A percentile compares a stretch with the other conserved stretches of the same genome.
These are phyloP conservation scores for Bambusicola thoracicus DNA, from an alignment of 2,113 vertebrate species.

Conservation along the genomic window DNA sequence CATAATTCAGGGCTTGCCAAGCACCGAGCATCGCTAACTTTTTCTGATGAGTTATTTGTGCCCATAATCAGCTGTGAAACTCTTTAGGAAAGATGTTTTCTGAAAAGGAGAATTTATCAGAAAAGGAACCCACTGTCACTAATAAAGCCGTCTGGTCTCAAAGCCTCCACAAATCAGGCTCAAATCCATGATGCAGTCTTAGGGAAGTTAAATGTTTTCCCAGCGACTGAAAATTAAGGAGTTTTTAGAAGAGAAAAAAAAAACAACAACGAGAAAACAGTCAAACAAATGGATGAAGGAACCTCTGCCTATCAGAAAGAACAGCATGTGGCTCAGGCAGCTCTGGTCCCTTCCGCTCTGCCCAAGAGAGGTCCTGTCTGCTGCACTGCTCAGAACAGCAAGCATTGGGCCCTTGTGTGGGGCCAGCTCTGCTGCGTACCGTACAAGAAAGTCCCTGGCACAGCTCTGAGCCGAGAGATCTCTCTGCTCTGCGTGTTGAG, in stretches of 20 bases:
- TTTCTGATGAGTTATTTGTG: slow-evolving; percentile 64
- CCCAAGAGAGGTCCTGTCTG: not conserved
- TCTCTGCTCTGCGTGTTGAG: not conserved
- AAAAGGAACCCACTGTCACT: slow-evolving; percentile 8
- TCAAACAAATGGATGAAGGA: not conserved
- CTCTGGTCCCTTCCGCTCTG: not conserved
- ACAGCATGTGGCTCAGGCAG: not conserved
- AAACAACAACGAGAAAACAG: not conserved
- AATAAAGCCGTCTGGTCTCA: slow-evolving; percentile 16
- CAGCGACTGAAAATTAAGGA: not conserved
- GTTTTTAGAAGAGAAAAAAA: not conserved
- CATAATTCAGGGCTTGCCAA: slow-evolving; percentile 57
- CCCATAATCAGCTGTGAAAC: slow-evolving; percentile 54
- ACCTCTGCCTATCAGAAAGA: not conserved
- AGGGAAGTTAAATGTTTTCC: not conserved
- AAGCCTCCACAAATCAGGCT: slow-evolving; percentile 24
- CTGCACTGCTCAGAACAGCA: not conserved
- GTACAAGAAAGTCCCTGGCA: slow-evolving; percentile 5
- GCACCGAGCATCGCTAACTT: slow-evolving; percentile 43
- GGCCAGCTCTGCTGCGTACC: not conserved
- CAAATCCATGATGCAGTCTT: not conserved
- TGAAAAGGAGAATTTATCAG: slow-evolving; percentile 42
- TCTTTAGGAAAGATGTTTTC: slow-evolving; percentile 36
- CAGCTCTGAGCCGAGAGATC: not conserved
- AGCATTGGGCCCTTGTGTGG: not conserved